A percentile compares a stretch with the other conserved stretches of the same genome.
Conservation (phyloP, 2,888 invertebrate genomes). For the Boloria selene region DNA sequence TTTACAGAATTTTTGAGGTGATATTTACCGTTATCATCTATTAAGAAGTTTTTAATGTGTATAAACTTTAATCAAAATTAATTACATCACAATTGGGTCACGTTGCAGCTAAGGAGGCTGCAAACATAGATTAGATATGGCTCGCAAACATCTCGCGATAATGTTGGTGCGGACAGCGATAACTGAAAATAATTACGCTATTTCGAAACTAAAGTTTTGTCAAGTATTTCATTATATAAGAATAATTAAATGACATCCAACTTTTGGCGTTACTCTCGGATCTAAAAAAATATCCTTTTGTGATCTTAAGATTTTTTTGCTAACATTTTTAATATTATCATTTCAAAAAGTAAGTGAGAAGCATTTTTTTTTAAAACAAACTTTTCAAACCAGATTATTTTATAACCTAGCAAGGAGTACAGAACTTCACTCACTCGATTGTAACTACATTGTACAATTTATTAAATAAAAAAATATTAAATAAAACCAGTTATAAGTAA, state of each 20-base stretch:
- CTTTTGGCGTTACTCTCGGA: too few relatives aligned
- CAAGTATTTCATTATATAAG: neutral
- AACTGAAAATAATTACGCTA: conserved; percentile 43
- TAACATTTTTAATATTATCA: too few relatives aligned
- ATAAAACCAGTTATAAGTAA: too few relatives aligned
- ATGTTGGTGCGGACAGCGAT: conserved; percentile 46
- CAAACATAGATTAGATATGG: conserved; percentile 73
- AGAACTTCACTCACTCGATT: too few relatives aligned
- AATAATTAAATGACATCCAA: too few relatives aligned
- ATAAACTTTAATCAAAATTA: conserved; percentile 37
- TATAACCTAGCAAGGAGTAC: too few relatives aligned
- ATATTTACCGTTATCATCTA: neutral
- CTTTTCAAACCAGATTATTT: too few relatives aligned
- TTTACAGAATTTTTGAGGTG: neutral
- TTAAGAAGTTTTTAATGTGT: conserved; percentile 19
- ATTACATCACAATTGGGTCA: conserved; percentile 65
- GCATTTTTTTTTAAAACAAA: too few relatives aligned
- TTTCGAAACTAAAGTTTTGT: conserved; percentile 35
- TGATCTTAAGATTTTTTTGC: neutral
- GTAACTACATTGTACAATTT: too few relatives aligned
- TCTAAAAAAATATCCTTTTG: neutral
- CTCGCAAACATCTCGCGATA: conserved; percentile 57
- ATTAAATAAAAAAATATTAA: too few relatives aligned
- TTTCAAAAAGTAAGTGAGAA: too few relatives aligned
- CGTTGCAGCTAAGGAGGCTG: conserved; percentile 64